Conservation (phyloP, 2,888 invertebrate species). For the Amphiduros pacificus region DNA sequence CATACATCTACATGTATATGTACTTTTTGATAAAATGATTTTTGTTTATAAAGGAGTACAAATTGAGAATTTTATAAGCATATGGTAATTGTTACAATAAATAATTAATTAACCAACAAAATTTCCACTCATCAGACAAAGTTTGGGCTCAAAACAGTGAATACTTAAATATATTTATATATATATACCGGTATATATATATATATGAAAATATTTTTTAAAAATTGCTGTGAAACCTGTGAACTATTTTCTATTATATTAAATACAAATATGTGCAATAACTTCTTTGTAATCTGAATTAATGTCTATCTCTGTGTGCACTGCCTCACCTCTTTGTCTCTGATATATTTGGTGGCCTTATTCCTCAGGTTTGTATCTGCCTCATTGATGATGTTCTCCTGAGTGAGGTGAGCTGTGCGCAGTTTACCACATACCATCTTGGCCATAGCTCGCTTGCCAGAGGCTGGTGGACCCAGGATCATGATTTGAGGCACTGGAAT, state of each 20-base stretch:
- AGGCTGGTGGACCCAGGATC: slow-evolving; percentile 57
- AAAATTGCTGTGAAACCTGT: background rate
- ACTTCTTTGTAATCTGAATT: too few species aligned
- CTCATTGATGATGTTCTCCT: slow-evolving; percentile 49
- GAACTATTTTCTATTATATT: background rate
- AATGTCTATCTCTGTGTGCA: background rate
- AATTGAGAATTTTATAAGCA: too few species aligned
- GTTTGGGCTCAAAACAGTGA: too few species aligned
- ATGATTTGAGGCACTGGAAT: slow-evolving; percentile 54
- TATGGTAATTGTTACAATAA: too few species aligned
- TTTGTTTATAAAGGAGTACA: too few species aligned
- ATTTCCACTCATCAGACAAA: too few species aligned
- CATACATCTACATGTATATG: too few species aligned
- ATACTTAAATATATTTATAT: background rate
- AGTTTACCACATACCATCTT: slow-evolving; percentile 53
- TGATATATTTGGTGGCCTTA: slow-evolving; percentile 38
- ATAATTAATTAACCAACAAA: too few species aligned
- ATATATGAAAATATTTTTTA: background rate
- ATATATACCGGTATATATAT: background rate
- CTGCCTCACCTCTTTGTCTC: slow-evolving; percentile 39
- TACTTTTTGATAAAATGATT: too few species aligned
- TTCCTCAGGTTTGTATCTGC: slow-evolving; percentile 45
- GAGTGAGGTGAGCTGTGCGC: slow-evolving; percentile 47
- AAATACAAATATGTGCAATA: too few species aligned
- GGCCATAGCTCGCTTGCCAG: slow-evolving; percentile 56